Conservation (phyloP, 2,888 invertebrate species). For the Troilus luridus region DNA sequence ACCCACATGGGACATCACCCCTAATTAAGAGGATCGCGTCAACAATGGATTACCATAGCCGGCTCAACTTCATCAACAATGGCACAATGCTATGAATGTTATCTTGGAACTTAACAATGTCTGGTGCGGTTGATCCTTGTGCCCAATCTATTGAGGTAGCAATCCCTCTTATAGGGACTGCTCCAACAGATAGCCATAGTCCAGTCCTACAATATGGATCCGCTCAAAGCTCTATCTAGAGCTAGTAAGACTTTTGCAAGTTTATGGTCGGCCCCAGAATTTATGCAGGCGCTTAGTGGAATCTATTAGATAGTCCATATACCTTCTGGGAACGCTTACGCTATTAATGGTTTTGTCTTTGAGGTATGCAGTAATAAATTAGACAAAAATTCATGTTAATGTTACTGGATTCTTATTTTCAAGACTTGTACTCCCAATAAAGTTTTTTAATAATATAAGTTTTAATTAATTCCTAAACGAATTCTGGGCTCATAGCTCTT, state of each 20-base stretch:
- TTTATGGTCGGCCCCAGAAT: neutral
- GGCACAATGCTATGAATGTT: neutral
- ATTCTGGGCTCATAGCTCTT: too few species aligned
- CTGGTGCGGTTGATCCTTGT: neutral
- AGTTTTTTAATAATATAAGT: too few species aligned
- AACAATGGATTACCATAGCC: constrained; percentile 16
- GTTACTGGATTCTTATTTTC: too few species aligned
- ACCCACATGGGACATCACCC: constrained; percentile 13
- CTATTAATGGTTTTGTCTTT: neutral
- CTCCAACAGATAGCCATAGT: neutral
- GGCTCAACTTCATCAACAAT: neutral
- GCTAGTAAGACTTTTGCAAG: neutral
- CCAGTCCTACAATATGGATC: neutral
- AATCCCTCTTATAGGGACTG: neutral
- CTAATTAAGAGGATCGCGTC: constrained; percentile 21
- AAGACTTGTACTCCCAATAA: too few species aligned
- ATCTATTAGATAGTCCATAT: neutral
- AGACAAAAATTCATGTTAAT: neutral
- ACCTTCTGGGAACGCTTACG: neutral
- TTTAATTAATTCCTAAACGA: neutral
- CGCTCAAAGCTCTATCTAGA: neutral
- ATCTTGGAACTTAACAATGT: neutral
- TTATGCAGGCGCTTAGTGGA: neutral
- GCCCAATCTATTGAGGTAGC: neutral
- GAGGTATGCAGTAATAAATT: neutral